Percentiles rank a stretch among this genome's conserved stretches.
Conservation (phyloP, 2,797 vertebrate genomes). For the Aselliscus stoliczkanus region DNA sequence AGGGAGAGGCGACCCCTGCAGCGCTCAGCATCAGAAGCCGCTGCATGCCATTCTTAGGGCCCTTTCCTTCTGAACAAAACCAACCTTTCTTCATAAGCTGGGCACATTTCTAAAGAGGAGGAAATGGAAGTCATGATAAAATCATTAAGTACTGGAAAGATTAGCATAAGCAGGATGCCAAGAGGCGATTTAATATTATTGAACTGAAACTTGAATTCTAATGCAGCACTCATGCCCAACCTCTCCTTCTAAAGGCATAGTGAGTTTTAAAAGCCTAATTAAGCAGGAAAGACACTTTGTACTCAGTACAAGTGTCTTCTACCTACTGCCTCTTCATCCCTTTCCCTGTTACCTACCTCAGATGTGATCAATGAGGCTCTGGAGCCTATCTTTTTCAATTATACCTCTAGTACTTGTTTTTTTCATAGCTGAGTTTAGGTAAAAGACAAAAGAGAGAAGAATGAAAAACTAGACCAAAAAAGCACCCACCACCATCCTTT, state of each 20-base stretch:
- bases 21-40: not conserved
- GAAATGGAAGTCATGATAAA: constrained; percentile 60
- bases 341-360: not conserved
- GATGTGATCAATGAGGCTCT: not conserved
- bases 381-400: not conserved
- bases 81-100: constrained; percentile 40
- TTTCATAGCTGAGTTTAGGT: not conserved
- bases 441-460: not conserved
- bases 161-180: constrained; percentile 59
- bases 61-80: not conserved
- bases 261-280: constrained; percentile 56
- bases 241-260: constrained; percentile 47
- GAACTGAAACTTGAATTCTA: constrained; percentile 69
- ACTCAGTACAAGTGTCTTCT: not conserved
- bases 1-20: not conserved
- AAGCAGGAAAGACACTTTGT: constrained; percentile 30
- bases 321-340: not conserved
- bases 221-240: constrained; percentile 13
- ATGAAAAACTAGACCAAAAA: not conserved
- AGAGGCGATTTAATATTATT: constrained; percentile 44
- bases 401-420: not conserved
- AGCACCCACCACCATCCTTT: not conserved
- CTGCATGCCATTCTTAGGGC: not conserved
- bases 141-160: constrained; percentile 50
- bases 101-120: constrained; percentile 31